Evolutionary conservation across 2,888 invertebrate genomes (phyloP), one percentile per base, ranked within the genome.

Genomic region (Auanema sp.): DNA sequence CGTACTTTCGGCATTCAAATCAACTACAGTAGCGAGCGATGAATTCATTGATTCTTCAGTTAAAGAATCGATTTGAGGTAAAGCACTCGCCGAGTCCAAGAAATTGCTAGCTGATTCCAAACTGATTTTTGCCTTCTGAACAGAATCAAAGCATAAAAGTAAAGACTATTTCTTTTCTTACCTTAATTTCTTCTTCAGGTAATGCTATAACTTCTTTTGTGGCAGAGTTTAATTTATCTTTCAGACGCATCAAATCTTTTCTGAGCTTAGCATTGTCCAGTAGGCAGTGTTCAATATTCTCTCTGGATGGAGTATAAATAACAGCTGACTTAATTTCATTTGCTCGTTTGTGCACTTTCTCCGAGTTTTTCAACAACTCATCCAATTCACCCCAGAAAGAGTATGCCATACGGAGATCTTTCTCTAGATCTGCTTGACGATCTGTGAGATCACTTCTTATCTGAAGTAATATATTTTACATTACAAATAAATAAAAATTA

Each of bases 321-420:
- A 42, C 43, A 43, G 63, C 58, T 14, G 58, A 58, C 44, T 44
- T 52, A 25, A 63, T 58, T n/a, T 58, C 58, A n/a, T 54, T 58
- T n/a, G 40, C 51, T 12, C 54, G 53, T 52, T 67, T 52, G 2
- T 58, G 53, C 2, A 84, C 83, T 10, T 76, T 74, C 1, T 65
- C 70, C 40, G 83, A 72, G 81, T 83, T 83, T 4, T 63, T 58
- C 53, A 78, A 76, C 57, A 85, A 69, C 50, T 79, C 76, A 10
- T 81, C 81, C 4, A 83, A 65, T 50, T 82, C 79, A 1, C 71
- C 70, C 68, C 80, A 76, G 69, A 84, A 83, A 12, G 60, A 58
- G 18, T 72, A 64, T 33, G 81, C 60, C 23, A 75, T 65, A 44
- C 33, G 47, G 43, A 53, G 52, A 24, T 57, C 54, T 66, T 68